Conservation (phyloP, 2,797 vertebrate species). For the Pelodytes ibericus region DNA sequence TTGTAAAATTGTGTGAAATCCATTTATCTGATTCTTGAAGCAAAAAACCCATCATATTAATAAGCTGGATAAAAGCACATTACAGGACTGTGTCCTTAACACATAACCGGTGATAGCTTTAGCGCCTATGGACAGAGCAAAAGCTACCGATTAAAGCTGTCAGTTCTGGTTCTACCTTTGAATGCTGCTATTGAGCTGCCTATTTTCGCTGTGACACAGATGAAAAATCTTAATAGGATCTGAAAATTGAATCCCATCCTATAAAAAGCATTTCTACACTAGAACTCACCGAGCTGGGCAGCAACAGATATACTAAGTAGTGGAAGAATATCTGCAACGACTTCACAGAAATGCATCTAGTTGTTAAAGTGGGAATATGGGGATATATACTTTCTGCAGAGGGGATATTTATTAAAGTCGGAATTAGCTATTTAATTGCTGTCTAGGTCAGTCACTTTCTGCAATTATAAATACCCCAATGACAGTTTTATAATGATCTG, state of each 20-base stretch:
- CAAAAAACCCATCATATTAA: slow-evolving; percentile 34
- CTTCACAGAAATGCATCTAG: background rate
- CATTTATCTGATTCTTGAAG: slow-evolving; percentile 20
- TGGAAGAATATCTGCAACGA: background rate
- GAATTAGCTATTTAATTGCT: background rate
- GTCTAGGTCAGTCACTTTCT: too few species aligned
- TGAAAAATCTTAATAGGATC: slow-evolving; percentile 55
- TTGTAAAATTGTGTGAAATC: slow-evolving; percentile 3
- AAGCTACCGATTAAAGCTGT: slow-evolving; percentile 46
- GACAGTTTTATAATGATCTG: too few species aligned
- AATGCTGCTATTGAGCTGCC: slow-evolving; percentile 43
- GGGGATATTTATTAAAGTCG: background rate
- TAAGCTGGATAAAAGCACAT: slow-evolving; percentile 40
- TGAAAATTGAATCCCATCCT: slow-evolving; percentile 51
- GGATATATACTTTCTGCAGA: background rate
- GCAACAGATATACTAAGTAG: slow-evolving; percentile 12
- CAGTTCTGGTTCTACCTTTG: slow-evolving; percentile 44
- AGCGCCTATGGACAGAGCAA: slow-evolving; percentile 40
- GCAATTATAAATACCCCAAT: too few species aligned
- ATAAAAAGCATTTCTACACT: slow-evolving; percentile 23
- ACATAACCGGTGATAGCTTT: slow-evolving; percentile 34
- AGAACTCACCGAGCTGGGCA: slow-evolving; percentile 3
- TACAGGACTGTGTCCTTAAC: slow-evolving; percentile 37
- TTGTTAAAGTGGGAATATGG: background rate
- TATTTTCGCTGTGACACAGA: slow-evolving; percentile 35